A percentile compares a stretch with the other conserved stretches of the same genome.
These are phyloP conservation scores for Eulithis testata DNA, from an alignment of 2,888 invertebrate genomes.

Conservation along the genomic window DNA sequence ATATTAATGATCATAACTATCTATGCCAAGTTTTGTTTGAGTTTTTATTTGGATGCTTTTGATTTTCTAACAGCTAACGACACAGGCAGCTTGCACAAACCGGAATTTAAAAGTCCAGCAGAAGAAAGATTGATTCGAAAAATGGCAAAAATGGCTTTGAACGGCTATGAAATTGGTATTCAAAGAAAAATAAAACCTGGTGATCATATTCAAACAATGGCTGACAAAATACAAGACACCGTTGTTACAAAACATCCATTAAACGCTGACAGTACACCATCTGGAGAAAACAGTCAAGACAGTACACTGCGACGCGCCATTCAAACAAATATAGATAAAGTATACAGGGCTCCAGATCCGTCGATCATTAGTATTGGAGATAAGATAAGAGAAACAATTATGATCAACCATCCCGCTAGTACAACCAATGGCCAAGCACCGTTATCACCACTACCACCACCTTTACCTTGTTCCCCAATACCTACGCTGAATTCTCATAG, in stretches of 20 bases:
- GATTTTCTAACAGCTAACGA: constrained; percentile 79
- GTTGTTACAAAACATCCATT: constrained; percentile 80
- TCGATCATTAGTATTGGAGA: constrained; percentile 64
- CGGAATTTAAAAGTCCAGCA: constrained; percentile 78
- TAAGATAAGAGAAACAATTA: constrained; percentile 69
- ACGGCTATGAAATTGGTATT: constrained; percentile 82
- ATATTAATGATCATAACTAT: constrained; percentile 42
- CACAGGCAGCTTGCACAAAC: constrained; percentile 61
- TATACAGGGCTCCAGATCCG: constrained; percentile 62
- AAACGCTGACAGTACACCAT: constrained; percentile 66
- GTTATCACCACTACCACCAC: constrained; percentile 60
- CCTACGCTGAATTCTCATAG: constrained; percentile 66
- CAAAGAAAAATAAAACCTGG: constrained; percentile 82
- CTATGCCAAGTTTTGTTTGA: constrained; percentile 41
- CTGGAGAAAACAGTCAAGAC: constrained; percentile 67
- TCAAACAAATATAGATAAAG: constrained; percentile 65
- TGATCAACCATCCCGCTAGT: constrained; percentile 62
- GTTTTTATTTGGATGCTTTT: constrained; percentile 58
- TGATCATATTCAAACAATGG: constrained; percentile 81
- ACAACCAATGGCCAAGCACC: constrained; percentile 55
- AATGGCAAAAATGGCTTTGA: constrained; percentile 82
- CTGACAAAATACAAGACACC: constrained; percentile 82
- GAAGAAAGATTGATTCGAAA: constrained; percentile 80
- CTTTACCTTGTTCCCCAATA: constrained; percentile 72
- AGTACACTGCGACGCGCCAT: constrained; percentile 60